phyloP scores from a whole-genome alignment of 2,888 invertebrate species.

The Drosophila vallismaia region DNA sequence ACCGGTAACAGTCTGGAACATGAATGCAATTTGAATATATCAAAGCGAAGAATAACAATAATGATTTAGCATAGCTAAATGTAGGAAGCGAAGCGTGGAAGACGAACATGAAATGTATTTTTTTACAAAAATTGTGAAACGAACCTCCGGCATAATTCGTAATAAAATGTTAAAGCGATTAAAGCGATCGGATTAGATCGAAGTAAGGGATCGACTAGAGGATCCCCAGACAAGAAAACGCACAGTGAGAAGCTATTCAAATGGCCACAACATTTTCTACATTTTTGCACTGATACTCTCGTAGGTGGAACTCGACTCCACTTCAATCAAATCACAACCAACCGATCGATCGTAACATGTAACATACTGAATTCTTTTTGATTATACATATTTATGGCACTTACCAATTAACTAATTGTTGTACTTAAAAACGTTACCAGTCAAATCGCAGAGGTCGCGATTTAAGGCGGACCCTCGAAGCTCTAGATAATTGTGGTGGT shows the following conservation, averaged over 20 bases:
- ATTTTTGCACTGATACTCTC: constrained; percentile 66
- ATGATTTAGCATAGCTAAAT: constrained; percentile 74
- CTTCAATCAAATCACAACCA: constrained; percentile 21
- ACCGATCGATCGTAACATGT: constrained; percentile 33
- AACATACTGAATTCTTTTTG: constrained; percentile 42
- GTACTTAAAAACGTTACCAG: constrained; percentile 57
- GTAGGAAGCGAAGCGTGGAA: constrained; percentile 25
- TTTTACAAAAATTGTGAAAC: constrained; percentile 72
- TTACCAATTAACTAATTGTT: constrained; percentile 63
- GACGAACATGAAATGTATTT: constrained; percentile 68
- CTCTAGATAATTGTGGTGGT: constrained; percentile 72
- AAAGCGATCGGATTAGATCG: constrained; percentile 2
- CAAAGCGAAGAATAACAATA: constrained; percentile 64
- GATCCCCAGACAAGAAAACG: constrained; percentile 43
- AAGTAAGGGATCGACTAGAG: constrained; percentile 1
- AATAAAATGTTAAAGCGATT: constrained; percentile 47
- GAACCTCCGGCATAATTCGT: constrained; percentile 68
- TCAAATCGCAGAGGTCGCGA: constrained; percentile 32
- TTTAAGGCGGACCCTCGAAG: constrained; percentile 10
- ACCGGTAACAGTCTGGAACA: constrained; percentile 33
- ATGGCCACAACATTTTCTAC: constrained; percentile 70
- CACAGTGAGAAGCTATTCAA: constrained; percentile 53
- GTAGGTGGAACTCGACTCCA: constrained; percentile 1
- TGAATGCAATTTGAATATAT: constrained; percentile 54
- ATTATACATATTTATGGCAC: constrained; percentile 46